Percentiles rank a stretch among this genome's conserved stretches.
Evolutionary conservation across 2,113 vertebrate genomes (phyloP).

Genomic region (Rhynchopsitta pachyrhyncha): DNA sequence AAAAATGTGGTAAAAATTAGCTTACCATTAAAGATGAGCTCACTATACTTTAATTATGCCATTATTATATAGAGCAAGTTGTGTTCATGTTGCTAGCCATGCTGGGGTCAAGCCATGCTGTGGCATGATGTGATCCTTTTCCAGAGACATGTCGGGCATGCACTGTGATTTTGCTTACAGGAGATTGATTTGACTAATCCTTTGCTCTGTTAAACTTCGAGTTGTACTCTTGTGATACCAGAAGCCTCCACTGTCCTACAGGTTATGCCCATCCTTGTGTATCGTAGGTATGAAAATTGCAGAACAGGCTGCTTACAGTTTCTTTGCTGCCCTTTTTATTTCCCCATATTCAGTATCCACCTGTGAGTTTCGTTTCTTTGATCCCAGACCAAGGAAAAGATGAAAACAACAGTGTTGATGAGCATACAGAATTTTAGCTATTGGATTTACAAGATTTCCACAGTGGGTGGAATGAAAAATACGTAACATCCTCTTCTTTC

Average conservation of each 20-base stretch:
- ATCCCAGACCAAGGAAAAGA: background rate
- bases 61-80: background rate
- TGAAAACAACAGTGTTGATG: background rate
- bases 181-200: background rate
- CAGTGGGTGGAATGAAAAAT: constrained; percentile 2
- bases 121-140: background rate
- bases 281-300: background rate
- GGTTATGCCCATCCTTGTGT: background rate
- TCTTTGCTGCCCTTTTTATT: background rate
- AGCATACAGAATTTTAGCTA: background rate
- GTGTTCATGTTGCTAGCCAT: background rate
- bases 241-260: background rate
- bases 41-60: fast-evolving
- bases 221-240: background rate
- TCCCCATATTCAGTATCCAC: background rate
- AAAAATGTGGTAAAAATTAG: background rate
- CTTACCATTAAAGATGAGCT: background rate
- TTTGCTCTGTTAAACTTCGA: background rate
- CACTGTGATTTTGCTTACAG: background rate
- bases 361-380: background rate
- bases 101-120: background rate
- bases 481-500: constrained; percentile 8
- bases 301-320: background rate
- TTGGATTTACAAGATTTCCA: background rate
- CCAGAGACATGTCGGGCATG: background rate